A percentile compares a stretch with the other conserved stretches of the same genome.
These are phyloP conservation scores for Epizoanthus rinbou DNA, from an alignment of 92 coral and sea anemone genomes.

Conservation along the genomic window DNA sequence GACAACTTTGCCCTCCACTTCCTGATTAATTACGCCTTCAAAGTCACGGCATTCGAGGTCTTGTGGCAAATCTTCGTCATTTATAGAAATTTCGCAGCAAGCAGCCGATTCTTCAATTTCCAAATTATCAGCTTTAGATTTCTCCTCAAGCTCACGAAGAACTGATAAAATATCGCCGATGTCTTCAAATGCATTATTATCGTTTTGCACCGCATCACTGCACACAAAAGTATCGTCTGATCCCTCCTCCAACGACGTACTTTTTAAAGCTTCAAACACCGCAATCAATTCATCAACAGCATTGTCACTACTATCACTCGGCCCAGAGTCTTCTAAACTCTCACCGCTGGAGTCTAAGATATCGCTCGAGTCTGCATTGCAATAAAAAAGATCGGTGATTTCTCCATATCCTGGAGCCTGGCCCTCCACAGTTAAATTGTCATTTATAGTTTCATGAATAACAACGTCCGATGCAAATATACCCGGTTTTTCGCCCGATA, in stretches of 20 bases:
- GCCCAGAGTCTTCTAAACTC: not conserved
- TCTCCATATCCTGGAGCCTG: not conserved
- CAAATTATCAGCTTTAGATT: not conserved
- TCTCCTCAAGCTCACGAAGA: constrained; percentile 22
- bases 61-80: not conserved
- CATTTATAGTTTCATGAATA: not conserved
- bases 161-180: constrained; percentile 26
- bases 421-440: constrained; percentile 7
- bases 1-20: not conserved
- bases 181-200: constrained; percentile 14
- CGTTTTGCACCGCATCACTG: not conserved
- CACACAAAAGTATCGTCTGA: not conserved
- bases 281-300: constrained; percentile 26
- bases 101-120: not conserved
- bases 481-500: constrained; percentile 10
- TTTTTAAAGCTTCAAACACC: constrained; percentile 32
- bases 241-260: constrained; percentile 5
- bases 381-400: not conserved
- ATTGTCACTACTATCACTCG: constrained; percentile 25
- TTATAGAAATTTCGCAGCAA: not conserved
- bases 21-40: not conserved
- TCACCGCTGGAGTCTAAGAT: not conserved
- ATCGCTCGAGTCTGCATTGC: not conserved
- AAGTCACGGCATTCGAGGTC: constrained; percentile 12
- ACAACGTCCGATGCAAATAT: not conserved